These are phyloP conservation scores for Amphiprion ocellaris DNA, from an alignment of 2,113 vertebrate species.

Conservation along the genomic window DNA sequence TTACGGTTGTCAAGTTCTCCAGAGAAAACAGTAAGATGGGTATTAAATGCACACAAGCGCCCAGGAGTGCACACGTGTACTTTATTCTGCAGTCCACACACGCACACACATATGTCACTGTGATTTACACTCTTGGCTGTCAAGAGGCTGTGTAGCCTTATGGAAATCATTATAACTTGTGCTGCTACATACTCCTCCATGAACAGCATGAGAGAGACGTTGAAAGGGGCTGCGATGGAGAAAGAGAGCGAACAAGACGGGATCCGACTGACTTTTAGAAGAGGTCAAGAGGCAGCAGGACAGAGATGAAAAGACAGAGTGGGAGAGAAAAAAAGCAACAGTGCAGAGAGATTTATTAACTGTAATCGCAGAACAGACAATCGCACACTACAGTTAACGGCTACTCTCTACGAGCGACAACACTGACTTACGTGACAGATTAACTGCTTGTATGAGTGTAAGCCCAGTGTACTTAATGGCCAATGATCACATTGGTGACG, in stretches of 20 bases:
- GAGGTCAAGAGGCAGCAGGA: constrained; percentile 68
- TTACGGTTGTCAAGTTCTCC: constrained; percentile 29
- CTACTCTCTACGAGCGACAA: constrained; percentile 51
- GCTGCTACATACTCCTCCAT: constrained; percentile 77
- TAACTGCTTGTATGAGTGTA: constrained; percentile 57
- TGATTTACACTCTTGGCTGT: constrained; percentile 72
- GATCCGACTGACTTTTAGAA: constrained; percentile 54
- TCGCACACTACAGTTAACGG: constrained; percentile 69
- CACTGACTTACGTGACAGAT: constrained; percentile 63
- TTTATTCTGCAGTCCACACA: not conserved
- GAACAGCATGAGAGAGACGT: constrained; percentile 69
- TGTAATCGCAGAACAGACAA: constrained; percentile 73
- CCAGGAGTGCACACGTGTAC: constrained; percentile 23
- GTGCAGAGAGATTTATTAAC: constrained; percentile 76
- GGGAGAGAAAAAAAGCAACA: constrained; percentile 28
- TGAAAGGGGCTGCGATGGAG: constrained; percentile 53
- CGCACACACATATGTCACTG: constrained; percentile 37
- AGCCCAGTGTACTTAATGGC: constrained; percentile 12
- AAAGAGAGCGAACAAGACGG: constrained; percentile 48
- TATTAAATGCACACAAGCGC: constrained; percentile 5
- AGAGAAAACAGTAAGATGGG: constrained; percentile 18
- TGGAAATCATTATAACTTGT: constrained; percentile 80
- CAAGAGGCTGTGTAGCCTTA: constrained; percentile 63
- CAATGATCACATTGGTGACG: constrained; percentile 39
- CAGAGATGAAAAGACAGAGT: constrained; percentile 50